These are phyloP conservation scores for Lophius americanus DNA, from an alignment of 2,797 vertebrate genomes.

Conservation along the genomic window DNA sequence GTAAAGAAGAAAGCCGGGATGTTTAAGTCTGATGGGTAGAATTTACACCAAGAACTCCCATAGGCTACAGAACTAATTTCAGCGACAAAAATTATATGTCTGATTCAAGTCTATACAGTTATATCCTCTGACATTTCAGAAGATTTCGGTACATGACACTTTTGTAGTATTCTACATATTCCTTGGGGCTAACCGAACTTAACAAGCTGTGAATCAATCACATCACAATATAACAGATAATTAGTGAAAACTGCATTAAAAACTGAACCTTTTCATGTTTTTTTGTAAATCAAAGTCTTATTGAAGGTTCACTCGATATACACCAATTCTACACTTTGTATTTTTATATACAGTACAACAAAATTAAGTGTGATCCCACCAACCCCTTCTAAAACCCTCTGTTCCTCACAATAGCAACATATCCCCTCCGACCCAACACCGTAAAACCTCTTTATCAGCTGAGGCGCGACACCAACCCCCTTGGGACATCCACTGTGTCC, in stretches of 20 bases:
- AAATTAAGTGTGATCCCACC: constrained; percentile 24
- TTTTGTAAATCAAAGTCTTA: not conserved
- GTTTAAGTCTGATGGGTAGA: no score
- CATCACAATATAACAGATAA: no score
- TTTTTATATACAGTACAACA: not conserved
- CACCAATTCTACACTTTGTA: constrained; percentile 14
- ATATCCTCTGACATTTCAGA: not conserved
- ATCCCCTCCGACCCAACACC: constrained; percentile 40
- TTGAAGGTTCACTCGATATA: not conserved
- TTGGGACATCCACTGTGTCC: constrained; percentile 71
- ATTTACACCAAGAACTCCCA: not conserved
- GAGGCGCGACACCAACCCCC: constrained; percentile 59
- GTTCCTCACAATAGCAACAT: constrained; percentile 19
- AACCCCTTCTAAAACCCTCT: constrained; percentile 16
- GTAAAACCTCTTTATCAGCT: constrained; percentile 57
- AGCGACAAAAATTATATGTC: not conserved
- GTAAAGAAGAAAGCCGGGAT: not conserved
- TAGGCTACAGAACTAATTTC: not conserved
- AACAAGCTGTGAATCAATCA: no score
- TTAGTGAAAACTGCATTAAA: no score
- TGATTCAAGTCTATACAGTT: not conserved
- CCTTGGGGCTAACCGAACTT: not conserved
- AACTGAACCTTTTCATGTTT: not conserved
- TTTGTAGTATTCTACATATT: not conserved
- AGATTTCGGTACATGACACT: not conserved